Conservation (phyloP, 2,797 vertebrate genomes). For the Helostoma temminkii region DNA sequence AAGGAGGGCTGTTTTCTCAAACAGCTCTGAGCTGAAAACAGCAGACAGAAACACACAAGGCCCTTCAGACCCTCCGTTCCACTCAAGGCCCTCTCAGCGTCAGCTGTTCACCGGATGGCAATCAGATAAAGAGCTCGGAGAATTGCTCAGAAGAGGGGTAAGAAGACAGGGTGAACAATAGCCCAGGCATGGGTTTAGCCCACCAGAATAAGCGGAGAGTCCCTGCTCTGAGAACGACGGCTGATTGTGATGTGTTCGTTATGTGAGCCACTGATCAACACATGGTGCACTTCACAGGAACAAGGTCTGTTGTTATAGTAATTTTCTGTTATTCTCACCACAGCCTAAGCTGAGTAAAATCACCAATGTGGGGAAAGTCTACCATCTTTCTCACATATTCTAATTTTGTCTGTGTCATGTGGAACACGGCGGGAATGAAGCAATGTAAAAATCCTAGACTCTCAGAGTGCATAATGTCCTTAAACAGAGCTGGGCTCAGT, state of each 20-base stretch:
- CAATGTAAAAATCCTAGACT: constrained; percentile 56
- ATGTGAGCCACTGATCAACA: constrained; percentile 80
- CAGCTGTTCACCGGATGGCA: constrained; percentile 89
- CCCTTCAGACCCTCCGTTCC: constrained; percentile 83
- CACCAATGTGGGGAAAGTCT: constrained; percentile 77
- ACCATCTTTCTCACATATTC: constrained; percentile 83
- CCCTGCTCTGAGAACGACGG: constrained; percentile 65
- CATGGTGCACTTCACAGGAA: constrained; percentile 58
- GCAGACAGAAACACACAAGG: constrained; percentile 87
- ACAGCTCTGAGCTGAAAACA: constrained; percentile 88
- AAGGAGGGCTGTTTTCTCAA: constrained; percentile 81
- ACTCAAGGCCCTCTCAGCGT: constrained; percentile 86
- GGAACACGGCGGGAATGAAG: constrained; percentile 51
- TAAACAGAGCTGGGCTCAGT: constrained; percentile 66
- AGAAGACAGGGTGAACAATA: constrained; percentile 81
- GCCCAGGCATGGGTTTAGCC: constrained; percentile 79
- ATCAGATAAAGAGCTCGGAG: constrained; percentile 89
- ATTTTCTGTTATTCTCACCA: constrained; percentile 72
- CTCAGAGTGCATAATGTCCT: constrained; percentile 70
- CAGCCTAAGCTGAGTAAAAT: constrained; percentile 74
- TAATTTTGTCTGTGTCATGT: constrained; percentile 74
- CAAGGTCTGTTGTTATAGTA: constrained; percentile 53
- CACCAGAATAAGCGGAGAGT: constrained; percentile 72
- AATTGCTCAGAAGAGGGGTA: constrained; percentile 81
- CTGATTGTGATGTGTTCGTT: constrained; percentile 77